Conservation (phyloP, 2,113 vertebrate genomes). For the Hassar affinis region DNA sequence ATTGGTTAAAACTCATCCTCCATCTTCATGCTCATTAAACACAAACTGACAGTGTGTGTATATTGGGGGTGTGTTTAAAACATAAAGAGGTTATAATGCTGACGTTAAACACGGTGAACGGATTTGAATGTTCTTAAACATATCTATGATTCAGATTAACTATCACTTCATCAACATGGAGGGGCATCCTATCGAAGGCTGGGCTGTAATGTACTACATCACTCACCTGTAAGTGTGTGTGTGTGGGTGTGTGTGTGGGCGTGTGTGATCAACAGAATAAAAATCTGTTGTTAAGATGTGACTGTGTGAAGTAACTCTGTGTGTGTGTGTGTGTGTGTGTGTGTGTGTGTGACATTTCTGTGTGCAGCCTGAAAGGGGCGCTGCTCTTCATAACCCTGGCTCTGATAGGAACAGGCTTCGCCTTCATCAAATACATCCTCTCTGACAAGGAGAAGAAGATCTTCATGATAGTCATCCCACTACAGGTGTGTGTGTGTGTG, state of each 20-base stretch:
- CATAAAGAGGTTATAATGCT: not conserved
- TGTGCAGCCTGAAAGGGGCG: slow-evolving; percentile 78
- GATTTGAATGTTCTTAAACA: not conserved
- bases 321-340: no score
- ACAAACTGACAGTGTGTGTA: not conserved
- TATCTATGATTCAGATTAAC: slow-evolving; percentile 72
- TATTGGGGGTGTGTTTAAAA: no score
- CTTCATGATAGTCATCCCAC: slow-evolving; percentile 83
- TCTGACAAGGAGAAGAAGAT: slow-evolving; percentile 88
- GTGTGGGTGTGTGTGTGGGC: slow-evolving; percentile 21
- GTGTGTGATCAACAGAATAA: not conserved
- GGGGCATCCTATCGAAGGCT: slow-evolving; percentile 80
- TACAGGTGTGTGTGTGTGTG: slow-evolving; percentile 71
- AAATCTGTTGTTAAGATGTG: not conserved
- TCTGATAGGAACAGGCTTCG: slow-evolving; percentile 83
- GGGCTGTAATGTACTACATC: slow-evolving; percentile 85
- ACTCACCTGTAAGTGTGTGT: slow-evolving; percentile 68
- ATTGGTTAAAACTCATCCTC: slow-evolving; percentile 7
- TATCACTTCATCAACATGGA: slow-evolving; percentile 84
- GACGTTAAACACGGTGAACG: not conserved
- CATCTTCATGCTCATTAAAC: not conserved
- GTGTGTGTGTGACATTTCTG: not conserved
- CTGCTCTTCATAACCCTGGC: slow-evolving; percentile 85
- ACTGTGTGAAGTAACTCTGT: not conserved
- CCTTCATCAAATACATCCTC: slow-evolving; percentile 83